A percentile compares a stretch with the other conserved stretches of the same genome.
phyloP scores from a whole-genome alignment of 2,888 invertebrate species.

The Callimorpha dominula region DNA sequence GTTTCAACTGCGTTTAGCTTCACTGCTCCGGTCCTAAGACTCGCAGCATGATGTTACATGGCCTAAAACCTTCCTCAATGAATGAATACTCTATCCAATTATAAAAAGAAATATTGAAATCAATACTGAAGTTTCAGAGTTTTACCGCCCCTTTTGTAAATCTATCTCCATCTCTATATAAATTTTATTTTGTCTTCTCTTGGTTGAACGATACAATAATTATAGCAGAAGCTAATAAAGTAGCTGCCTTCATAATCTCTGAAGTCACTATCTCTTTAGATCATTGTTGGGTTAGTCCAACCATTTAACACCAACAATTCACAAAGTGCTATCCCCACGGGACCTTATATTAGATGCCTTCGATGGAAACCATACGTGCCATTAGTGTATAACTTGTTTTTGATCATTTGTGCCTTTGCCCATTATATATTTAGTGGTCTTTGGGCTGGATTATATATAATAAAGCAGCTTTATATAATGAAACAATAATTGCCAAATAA shows the following conservation, averaged over 20 bases:
- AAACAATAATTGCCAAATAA: background rate
- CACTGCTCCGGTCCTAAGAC: too few species aligned
- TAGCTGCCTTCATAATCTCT: background rate
- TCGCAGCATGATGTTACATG: too few species aligned
- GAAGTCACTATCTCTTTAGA: constrained; percentile 14
- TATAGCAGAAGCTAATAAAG: too few species aligned
- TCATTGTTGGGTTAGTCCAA: constrained; percentile 23
- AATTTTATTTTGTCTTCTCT: too few species aligned
- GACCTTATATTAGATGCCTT: constrained; percentile 66
- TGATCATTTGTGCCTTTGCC: constrained; percentile 53
- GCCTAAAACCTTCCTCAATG: too few species aligned
- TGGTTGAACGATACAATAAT: too few species aligned
- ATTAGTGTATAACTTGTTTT: constrained; percentile 44
- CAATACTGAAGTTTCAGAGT: too few species aligned
- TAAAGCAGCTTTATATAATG: background rate
- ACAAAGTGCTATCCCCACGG: constrained; percentile 73
- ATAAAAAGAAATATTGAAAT: too few species aligned
- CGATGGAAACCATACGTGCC: constrained; percentile 46
- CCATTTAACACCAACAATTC: constrained; percentile 45
- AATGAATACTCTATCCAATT: too few species aligned
- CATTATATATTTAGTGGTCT: constrained; percentile 20
- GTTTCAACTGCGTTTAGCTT: too few species aligned
- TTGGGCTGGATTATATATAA: constrained; percentile 30
- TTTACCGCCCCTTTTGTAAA: too few species aligned
- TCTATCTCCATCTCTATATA: too few species aligned